A percentile compares a stretch with the other conserved stretches of the same genome.
These are phyloP conservation scores for Parelbella ahira DNA, from an alignment of 2,888 invertebrate species.

Conservation along the genomic window DNA sequence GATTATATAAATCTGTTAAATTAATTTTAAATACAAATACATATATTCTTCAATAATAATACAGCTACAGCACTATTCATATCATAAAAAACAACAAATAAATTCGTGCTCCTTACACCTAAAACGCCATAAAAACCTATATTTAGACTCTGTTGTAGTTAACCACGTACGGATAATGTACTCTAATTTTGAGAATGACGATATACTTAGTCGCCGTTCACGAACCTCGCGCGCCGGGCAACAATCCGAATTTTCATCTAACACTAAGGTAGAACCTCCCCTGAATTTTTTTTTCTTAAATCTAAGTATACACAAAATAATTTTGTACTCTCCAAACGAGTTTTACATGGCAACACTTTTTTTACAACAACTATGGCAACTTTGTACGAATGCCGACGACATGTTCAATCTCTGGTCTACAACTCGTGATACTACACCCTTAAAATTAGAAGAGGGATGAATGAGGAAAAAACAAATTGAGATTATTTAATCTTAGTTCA, in stretches of 20 bases:
- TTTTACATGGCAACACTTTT: conserved; percentile 72
- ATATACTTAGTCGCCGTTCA: conserved; percentile 38
- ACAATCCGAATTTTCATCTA: conserved; percentile 66
- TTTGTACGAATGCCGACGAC: conserved; percentile 51
- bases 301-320: conserved; percentile 79
- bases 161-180: conserved; percentile 29
- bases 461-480: conserved; percentile 7
- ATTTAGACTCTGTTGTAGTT: conserved; percentile 44
- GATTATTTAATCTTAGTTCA: conserved; percentile 19
- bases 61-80: conserved; percentile 61
- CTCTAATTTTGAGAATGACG: conserved; percentile 10
- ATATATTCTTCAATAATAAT: conserved; percentile 66
- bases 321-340: conserved; percentile 79
- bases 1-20: conserved; percentile 39
- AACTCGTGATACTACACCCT: conserved; percentile 35
- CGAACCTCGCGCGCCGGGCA: conserved; percentile 66
- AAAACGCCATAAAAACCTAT: conserved; percentile 63
- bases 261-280: conserved; percentile 61
- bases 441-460: conserved; percentile 17
- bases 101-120: conserved; percentile 76
- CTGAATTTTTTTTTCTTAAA: conserved; percentile 78
- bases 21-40: conserved; percentile 56
- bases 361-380: conserved; percentile 61
- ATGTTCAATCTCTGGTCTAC: conserved; percentile 27
- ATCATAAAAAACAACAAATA: conserved; percentile 76